Base-by-base conservation (phyloP, 2,797 vertebrate genomes). In the Danio tinwini region DNA sequence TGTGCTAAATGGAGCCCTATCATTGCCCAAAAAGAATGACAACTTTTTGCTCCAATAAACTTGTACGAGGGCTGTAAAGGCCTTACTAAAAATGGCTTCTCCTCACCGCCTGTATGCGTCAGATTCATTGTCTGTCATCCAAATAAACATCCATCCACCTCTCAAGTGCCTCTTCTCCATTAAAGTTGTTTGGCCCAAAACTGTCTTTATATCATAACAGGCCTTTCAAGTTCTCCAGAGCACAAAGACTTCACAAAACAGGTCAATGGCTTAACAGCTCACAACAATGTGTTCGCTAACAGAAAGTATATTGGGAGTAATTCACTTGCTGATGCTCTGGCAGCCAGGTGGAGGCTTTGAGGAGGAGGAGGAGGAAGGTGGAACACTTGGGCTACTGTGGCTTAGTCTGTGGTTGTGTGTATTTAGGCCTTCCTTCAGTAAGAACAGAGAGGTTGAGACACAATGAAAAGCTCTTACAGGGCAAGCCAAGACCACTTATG, bases 231-330 rank as follows among this genome's bases (percentile, higher is more conserved):
- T 76, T 82, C 61, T 62, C 56, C 44, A 69, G 69, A 58, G 67
- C 74, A 87, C 82, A 85, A 86, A 82, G 76, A 81, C 86, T 79
- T 87, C 81, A 87, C 74, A 86, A 64, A 78, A 69, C 44, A 50
- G 58, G 83, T 78, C 67, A 82, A 87, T 83, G 79, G 80, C 49
- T 78, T 87, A 88, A 89, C 92, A 90, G 89, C 85, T 92, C 85
- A 82, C 47, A 76, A 81, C 84, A 64, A 90, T 87, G 91, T 81
- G 89, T 90, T 87, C 88, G 90, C 89, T 91, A 93, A 94, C 87
- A 88, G 86, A 84, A 84, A 49, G 82, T 78, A 76, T 81, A 88
- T 90, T 88, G 84, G 75, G 83, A 14, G 87, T 84, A 90, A 93
- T 91, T 90, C 87, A 88, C 90, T 87, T 84, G 86, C 83, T 5